Conservation (phyloP, 2,888 invertebrate genomes). For the Agrotis ipsilon region DNA sequence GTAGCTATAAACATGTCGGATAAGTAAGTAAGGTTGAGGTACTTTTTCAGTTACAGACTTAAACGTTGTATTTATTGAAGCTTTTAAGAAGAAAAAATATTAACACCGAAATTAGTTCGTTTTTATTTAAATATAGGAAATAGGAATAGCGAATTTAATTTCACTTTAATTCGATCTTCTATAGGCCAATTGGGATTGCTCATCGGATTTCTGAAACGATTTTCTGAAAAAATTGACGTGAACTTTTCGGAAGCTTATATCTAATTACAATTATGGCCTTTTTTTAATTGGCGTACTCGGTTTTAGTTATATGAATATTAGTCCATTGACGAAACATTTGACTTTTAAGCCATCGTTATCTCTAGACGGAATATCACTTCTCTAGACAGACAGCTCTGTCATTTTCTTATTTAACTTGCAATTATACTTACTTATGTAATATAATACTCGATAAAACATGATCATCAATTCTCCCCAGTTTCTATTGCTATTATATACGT, state of each 20-base stretch:
- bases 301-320: too few relatives aligned
- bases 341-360: neutral
- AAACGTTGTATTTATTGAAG: neutral
- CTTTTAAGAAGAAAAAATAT: too few relatives aligned
- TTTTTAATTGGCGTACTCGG: too few relatives aligned
- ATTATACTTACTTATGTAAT: neutral
- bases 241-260: neutral
- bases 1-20: slow-evolving; percentile 14
- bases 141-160: too few relatives aligned
- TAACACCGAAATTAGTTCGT: too few relatives aligned
- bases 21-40: slow-evolving; percentile 6
- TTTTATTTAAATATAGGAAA: too few relatives aligned
- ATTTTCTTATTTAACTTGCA: neutral
- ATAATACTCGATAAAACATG: neutral
- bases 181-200: too few relatives aligned
- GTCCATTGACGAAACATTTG: too few relatives aligned
- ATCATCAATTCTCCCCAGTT: neutral
- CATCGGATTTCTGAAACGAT: neutral
- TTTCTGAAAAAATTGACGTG: neutral
- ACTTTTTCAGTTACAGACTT: slow-evolving; percentile 8
- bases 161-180: too few relatives aligned
- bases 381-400: neutral
- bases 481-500: neutral
- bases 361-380: neutral
- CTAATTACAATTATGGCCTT: neutral